Evolutionary conservation across 2,888 invertebrate species (phyloP), one percentile per base, ranked within the genome.

Genomic region (Escarpia spicata): DNA sequence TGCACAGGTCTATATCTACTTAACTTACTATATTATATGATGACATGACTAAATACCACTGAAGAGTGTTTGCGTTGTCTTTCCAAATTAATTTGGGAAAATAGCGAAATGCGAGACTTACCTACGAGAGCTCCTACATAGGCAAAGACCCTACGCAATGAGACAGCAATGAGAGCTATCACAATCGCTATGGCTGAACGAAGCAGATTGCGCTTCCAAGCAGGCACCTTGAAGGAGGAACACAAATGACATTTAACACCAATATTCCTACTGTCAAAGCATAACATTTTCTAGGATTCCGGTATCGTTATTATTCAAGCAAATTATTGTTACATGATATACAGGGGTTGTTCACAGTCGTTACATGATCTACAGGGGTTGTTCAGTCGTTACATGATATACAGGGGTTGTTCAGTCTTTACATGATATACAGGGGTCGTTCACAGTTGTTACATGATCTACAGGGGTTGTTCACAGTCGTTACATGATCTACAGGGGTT

Each of bases 121-220:
- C 91, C 91, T 12, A 91, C 91, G 2, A 91, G 91, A 31, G 91
- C 91, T 15, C 91, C 91, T 19, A 91, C 91, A 37, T 91, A 91
- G 44, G 91, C 91, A 44, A 91, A 91, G 15, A 91, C 91, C 19
- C 44, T 91, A 0, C 91, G 91, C 91, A 91, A 37, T 8, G n/a
- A 31, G 43, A 91, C 44, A 15, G 43, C 91, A 19, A 44, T 44
- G 44, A 43, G 43, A 6, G 44, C 44, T 19, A 91, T 91, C 15
- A 91, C 91, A 6, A 44, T 43, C 19, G 91, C 91, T 31, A 91
- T 26, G 15, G 44, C 43, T 37, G 44, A 43, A 19, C 91, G 91
- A 91, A 91, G 91, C 4, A 91, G 43, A 91, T 91, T 91, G 37
- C 91, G 91, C 44, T 91, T 91, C 91, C 91, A 91, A 8, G 91